Conservation (phyloP, 2,888 invertebrate genomes). For the Caenorhabditis sp. region DNA sequence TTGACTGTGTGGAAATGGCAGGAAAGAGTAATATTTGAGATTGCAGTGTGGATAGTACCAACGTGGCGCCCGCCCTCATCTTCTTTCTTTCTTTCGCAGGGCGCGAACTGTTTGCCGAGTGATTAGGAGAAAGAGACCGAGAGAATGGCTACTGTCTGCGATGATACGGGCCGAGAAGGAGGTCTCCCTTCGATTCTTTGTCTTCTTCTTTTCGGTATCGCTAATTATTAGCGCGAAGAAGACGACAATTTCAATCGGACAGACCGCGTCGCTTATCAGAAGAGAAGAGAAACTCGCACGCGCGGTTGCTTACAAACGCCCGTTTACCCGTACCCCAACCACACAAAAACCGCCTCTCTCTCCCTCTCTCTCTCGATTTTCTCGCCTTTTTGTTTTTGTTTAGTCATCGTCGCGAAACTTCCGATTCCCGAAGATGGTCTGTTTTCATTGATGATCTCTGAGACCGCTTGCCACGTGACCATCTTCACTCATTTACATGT, state of each 20-base stretch:
- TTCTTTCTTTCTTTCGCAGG: not conserved
- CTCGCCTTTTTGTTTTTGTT: conserved; percentile 4
- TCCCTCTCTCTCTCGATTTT: not conserved
- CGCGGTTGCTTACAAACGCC: not conserved
- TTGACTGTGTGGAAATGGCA: too few relatives aligned
- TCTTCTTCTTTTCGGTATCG: not conserved
- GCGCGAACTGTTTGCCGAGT: conserved; percentile 36
- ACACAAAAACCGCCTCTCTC: not conserved
- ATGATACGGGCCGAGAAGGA: conserved; percentile 11
- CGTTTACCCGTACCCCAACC: conserved; percentile 6
- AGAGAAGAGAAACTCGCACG: not conserved
- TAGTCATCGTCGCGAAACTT: not conserved
- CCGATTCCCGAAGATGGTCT: conserved; percentile 6
- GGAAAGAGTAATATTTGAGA: too few relatives aligned
- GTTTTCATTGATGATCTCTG: conserved; percentile 1
- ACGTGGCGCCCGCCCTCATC: conserved; percentile 32
- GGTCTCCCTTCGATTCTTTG: conserved; percentile 4
- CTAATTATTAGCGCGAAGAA: not conserved
- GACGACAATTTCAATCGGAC: not conserved
- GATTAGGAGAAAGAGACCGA: conserved; percentile 22
- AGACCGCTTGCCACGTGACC: too few relatives aligned
- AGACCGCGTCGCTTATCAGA: conserved; percentile 6
- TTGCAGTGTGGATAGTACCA: too few relatives aligned
- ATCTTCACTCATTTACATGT: too few relatives aligned
- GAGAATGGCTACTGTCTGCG: conserved; percentile 18